These are phyloP conservation scores for Acromyrmex echinatior DNA, from an alignment of 1,140 invertebrate genomes.

Conservation along the genomic window DNA sequence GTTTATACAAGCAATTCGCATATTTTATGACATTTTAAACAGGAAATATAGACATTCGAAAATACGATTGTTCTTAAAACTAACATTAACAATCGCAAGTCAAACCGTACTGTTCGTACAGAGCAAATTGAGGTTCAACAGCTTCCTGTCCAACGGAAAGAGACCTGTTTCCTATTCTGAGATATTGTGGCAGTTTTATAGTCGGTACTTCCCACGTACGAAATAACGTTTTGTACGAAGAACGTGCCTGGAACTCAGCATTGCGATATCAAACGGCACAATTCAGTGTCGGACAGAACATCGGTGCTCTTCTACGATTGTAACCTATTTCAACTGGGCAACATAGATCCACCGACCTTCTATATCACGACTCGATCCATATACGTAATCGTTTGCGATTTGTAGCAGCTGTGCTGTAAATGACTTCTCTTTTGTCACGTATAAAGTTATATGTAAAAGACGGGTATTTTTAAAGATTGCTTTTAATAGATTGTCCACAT, in stretches of 20 bases:
- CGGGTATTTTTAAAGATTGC: conserved; percentile 22
- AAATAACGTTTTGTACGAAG: conserved; percentile 73
- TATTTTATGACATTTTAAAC: neutral
- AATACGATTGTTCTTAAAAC: neutral
- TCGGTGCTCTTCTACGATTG: conserved; percentile 67
- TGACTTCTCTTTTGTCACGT: conserved; percentile 55
- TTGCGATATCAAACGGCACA: conserved; percentile 71
- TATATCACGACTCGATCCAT: conserved; percentile 51
- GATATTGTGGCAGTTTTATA: conserved; percentile 76
- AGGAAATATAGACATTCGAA: neutral
- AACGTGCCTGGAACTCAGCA: conserved; percentile 72
- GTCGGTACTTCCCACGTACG: conserved; percentile 74
- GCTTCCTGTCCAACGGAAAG: conserved; percentile 71
- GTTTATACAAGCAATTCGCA: neutral
- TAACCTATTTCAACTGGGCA: conserved; percentile 69
- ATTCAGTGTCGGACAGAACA: conserved; percentile 71
- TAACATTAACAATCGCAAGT: neutral
- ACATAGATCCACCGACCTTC: conserved; percentile 53
- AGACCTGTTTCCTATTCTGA: conserved; percentile 72
- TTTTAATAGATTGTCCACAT: conserved; percentile 27
- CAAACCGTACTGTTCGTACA: conserved; percentile 20
- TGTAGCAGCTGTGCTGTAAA: conserved; percentile 52
- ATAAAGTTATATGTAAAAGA: conserved; percentile 34
- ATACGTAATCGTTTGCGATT: conserved; percentile 59
- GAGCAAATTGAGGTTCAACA: conserved; percentile 64